A percentile compares a stretch with the other conserved stretches of the same genome.
These are phyloP conservation scores for Esperia sulphurella DNA, from an alignment of 2,888 invertebrate species.

Conservation along the genomic window DNA sequence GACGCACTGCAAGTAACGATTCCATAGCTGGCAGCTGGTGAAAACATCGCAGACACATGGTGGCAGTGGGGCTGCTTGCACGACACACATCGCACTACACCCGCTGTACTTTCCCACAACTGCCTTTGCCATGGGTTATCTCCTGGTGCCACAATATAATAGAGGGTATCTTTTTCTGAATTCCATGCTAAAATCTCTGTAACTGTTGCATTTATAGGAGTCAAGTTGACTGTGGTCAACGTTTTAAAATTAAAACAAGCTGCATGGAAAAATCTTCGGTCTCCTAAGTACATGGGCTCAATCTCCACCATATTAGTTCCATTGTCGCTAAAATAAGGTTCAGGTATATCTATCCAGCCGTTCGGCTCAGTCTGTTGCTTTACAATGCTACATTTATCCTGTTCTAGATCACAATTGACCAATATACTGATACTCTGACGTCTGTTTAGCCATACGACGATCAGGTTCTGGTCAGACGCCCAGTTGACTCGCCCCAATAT, in stretches of 20 bases:
- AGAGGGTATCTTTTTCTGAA: constrained; percentile 76
- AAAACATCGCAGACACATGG: constrained; percentile 79
- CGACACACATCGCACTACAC: constrained; percentile 80
- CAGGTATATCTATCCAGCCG: constrained; percentile 84
- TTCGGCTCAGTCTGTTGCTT: constrained; percentile 73
- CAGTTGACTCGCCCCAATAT: constrained; percentile 86
- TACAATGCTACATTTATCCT: constrained; percentile 59
- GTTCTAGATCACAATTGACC: constrained; percentile 75
- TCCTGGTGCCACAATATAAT: constrained; percentile 83
- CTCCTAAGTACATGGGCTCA: constrained; percentile 46
- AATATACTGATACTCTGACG: constrained; percentile 86
- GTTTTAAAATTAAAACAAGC: constrained; percentile 50
- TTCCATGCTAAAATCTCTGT: constrained; percentile 81
- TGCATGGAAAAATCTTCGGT: constrained; percentile 67
- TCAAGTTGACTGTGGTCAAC: constrained; percentile 59
- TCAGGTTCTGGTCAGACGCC: constrained; percentile 82
- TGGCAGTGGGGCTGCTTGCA: constrained; percentile 84
- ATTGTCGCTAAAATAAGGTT: constrained; percentile 72
- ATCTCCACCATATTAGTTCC: constrained; percentile 68
- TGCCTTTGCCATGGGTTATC: constrained; percentile 85
- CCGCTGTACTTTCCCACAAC: constrained; percentile 69
- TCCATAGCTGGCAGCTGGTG: constrained; percentile 55
- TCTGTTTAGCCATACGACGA: constrained; percentile 91
- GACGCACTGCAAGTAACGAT: constrained; percentile 54
- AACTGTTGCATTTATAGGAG: constrained; percentile 80